Base-by-base conservation (phyloP, 2,113 vertebrate species). In the mouse (Mus musculus) region DNA sequence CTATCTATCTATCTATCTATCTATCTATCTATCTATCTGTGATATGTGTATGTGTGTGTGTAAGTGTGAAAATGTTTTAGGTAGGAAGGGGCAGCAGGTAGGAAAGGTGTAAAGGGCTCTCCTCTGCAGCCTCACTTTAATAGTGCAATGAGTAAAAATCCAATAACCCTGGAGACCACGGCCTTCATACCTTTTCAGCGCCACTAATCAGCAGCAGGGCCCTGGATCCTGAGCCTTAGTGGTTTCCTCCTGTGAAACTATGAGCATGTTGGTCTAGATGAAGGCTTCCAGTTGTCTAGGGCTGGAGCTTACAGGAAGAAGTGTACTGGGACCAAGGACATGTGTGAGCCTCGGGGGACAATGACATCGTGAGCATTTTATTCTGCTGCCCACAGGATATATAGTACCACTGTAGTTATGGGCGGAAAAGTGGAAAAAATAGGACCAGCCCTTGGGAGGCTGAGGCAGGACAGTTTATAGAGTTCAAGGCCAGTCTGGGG, bases 191-290 rank as follows among this genome's bases (percentile, higher is more conserved):
- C 52, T 80, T 22, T 93, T 71, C 33, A 76, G 46, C 73, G 56
- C 4, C 3, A 26, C 52, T 56, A 56, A 59, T 14, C 36, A 56
- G 49, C 2, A 42, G 46, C n/a, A 12, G 52, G 63, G 69, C 28
- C 88, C 61, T 42, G 46, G 26, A 20, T 49, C 63, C 39, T 63
- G 75, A 93, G 63, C 28, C 71, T 81, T 82, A 10, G n/a, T 16
- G 81, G 89, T 73, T 91, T 69, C 80, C 56, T 87, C 28, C 56
- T 75, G 69, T 65, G 39, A 94, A 76, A 85, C 72, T 63, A 49
- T 86, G 61, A 24, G 4, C 69, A 80, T 33, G 7, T 19, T 93
- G 86, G 72, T 17, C 26, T 61, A 71, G n/a, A 59, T 71, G 46
- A 5, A 42, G n/a, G 20, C n/a, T 89, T 92, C 19, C 13, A 90